Conservation (phyloP, 2,113 vertebrate species). For the Carollia perspicillata region DNA sequence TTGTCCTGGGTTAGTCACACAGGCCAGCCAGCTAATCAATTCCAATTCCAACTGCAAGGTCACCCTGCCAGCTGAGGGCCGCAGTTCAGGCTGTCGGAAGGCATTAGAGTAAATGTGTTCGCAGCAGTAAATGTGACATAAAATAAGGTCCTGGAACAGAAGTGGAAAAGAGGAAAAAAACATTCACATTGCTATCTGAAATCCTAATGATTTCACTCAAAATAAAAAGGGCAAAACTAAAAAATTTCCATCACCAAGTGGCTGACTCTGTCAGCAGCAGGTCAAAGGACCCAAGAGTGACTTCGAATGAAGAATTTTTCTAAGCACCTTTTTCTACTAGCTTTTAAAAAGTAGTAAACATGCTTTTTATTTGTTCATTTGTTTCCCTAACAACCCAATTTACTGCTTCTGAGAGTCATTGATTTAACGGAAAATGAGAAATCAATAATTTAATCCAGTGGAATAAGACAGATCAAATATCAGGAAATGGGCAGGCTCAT, state of each 20-base stretch:
- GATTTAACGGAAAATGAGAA: not conserved
- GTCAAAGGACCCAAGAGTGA: not conserved
- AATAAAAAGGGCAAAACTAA: not conserved
- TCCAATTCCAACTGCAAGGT: slow-evolving; percentile 5
- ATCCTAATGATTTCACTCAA: slow-evolving; percentile 12
- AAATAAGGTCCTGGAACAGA: not conserved
- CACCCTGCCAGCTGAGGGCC: not conserved
- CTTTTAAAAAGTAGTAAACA: not conserved
- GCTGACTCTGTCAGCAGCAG: not conserved
- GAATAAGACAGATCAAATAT: not conserved
- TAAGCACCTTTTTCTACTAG: not conserved
- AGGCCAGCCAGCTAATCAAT: slow-evolving; percentile 31
- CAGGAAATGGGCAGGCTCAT: not conserved
- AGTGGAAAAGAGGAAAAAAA: not conserved
- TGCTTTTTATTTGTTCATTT: not conserved
- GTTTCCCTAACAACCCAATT: not conserved
- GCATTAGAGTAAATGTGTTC: slow-evolving; percentile 49
- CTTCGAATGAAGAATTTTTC: not conserved
- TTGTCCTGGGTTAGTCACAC: not conserved
- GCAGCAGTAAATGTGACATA: slow-evolving; percentile 26
- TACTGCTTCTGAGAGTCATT: not conserved
- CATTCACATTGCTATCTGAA: slow-evolving; percentile 39
- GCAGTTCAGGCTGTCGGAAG: slow-evolving; percentile 28
- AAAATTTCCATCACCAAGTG: not conserved
- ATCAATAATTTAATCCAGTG: not conserved